These are phyloP conservation scores for Acropternis orthonyx DNA, from an alignment of 2,797 vertebrate species.

Conservation along the genomic window DNA sequence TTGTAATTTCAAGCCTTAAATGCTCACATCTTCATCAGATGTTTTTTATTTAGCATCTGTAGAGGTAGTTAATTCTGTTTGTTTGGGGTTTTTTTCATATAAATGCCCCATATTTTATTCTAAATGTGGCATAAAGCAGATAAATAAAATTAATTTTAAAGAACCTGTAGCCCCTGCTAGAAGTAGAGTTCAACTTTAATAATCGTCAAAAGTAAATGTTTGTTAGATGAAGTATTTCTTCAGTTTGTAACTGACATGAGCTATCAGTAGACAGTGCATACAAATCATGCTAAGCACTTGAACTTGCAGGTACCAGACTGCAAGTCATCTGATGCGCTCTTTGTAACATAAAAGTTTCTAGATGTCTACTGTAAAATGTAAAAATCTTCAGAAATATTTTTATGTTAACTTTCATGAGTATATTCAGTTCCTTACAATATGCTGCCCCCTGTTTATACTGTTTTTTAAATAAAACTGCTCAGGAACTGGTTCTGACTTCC, in stretches of 20 bases:
- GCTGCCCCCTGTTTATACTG: not conserved
- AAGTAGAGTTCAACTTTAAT: not conserved
- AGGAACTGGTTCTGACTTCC: not conserved
- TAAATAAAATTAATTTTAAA: not conserved
- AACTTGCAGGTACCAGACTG: not conserved
- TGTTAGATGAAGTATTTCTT: not conserved
- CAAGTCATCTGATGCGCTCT: not conserved
- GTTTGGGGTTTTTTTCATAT: rapidly evolving
- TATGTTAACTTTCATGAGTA: not conserved
- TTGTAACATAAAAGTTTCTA: not conserved
- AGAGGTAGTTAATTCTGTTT: not conserved
- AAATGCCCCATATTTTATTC: not conserved
- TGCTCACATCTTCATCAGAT: not conserved
- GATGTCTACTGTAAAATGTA: not conserved
- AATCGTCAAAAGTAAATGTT: not conserved
- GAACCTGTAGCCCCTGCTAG: not conserved
- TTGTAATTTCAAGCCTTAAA: not conserved
- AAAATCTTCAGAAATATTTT: not conserved
- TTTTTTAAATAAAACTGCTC: not conserved
- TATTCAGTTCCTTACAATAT: not conserved
- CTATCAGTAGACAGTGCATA: not conserved
- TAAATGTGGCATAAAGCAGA: not conserved
- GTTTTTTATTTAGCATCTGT: not conserved
- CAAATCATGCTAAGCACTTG: not conserved
- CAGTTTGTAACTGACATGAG: not conserved